phyloP scores from a whole-genome alignment of 2,888 invertebrate genomes.

The Campoplex nolae region DNA sequence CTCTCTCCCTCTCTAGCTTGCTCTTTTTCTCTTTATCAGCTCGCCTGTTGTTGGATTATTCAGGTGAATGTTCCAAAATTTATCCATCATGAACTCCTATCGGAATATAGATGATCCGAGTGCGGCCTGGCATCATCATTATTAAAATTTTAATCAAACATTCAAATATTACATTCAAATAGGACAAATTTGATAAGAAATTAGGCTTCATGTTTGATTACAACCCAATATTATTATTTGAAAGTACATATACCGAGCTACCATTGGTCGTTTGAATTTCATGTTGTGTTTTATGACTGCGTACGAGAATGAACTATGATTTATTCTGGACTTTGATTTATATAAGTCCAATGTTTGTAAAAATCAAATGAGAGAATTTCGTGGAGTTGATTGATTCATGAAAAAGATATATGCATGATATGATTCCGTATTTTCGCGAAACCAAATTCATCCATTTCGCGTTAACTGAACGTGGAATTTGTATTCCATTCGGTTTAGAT shows the following conservation, averaged over 20 bases:
- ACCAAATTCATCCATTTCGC: too few species aligned
- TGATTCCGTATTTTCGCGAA: too few species aligned
- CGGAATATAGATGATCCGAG: background rate
- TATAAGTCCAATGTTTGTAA: too few species aligned
- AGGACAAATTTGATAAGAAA: background rate
- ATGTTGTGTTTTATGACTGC: background rate
- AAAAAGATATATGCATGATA: too few species aligned
- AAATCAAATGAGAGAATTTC: too few species aligned
- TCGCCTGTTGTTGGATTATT: slow-evolving; percentile 1
- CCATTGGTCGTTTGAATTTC: background rate
- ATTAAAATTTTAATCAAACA: background rate
- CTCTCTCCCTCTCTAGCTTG: background rate
- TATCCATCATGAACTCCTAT: background rate
- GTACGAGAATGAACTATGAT: background rate
- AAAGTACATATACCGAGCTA: background rate
- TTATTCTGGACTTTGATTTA: background rate
- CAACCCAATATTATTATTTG: background rate
- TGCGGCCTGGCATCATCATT: background rate
- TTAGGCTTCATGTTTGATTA: background rate
- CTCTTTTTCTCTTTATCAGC: slow-evolving; percentile 20
- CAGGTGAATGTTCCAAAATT: slow-evolving; percentile 14
- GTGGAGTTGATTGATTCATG: too few species aligned
- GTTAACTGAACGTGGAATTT: too few species aligned
- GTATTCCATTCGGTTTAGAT: too few species aligned
- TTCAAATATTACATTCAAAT: too few species aligned